Conservation (phyloP, 2,888 invertebrate genomes). For the Agrotis puta region DNA sequence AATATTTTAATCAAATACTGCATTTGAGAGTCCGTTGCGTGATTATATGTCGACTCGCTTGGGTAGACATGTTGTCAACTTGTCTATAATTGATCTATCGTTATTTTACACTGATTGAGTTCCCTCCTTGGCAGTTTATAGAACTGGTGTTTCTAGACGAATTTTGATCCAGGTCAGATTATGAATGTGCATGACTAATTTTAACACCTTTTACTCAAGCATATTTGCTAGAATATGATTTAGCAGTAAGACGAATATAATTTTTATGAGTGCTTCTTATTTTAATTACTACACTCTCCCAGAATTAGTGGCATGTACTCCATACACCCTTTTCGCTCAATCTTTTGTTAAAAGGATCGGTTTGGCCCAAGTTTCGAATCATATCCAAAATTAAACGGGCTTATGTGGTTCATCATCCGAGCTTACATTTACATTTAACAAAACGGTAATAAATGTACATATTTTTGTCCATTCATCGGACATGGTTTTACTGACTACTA, state of each 20-base stretch:
- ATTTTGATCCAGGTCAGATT: slow-evolving; percentile 12
- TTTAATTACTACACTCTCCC: no score
- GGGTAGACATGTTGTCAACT: slow-evolving; percentile 36
- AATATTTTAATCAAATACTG: slow-evolving; percentile 47
- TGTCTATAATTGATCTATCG: slow-evolving; percentile 46
- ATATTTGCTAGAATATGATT: no score
- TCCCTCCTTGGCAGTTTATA: neutral
- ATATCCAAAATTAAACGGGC: slow-evolving; percentile 26
- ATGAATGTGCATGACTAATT: slow-evolving; percentile 7
- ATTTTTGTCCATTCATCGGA: slow-evolving; percentile 33
- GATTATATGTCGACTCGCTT: slow-evolving; percentile 31
- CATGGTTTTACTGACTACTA: slow-evolving; percentile 33
- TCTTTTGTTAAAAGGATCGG: neutral
- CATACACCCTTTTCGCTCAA: neutral
- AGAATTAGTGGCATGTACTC: neutral
- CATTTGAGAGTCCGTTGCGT: slow-evolving; percentile 33
- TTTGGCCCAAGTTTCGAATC: slow-evolving; percentile 25
- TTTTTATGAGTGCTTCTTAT: no score
- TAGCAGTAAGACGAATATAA: no score
- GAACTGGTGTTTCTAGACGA: slow-evolving; percentile 11
- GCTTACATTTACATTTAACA: slow-evolving; percentile 14
- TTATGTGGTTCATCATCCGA: slow-evolving; percentile 33
- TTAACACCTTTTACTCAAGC: neutral
- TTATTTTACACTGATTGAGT: slow-evolving; percentile 35
- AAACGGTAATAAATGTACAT: slow-evolving; percentile 41